Evolutionary conservation across 2,888 invertebrate genomes (phyloP), one percentile per base, ranked within the genome.

Genomic region (Xylophagus ater): DNA sequence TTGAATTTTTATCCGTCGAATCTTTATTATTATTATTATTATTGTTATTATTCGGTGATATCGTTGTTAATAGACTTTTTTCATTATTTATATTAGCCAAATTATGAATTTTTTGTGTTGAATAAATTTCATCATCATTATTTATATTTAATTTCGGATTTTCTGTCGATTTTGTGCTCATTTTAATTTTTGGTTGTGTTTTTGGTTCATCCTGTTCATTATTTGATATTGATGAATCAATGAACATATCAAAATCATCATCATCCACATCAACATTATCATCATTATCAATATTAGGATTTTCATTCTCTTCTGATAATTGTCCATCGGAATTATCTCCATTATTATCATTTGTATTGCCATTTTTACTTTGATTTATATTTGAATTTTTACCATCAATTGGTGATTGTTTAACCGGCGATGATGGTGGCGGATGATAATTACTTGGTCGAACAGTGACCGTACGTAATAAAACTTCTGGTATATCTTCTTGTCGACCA

Each of bases 401-500:
- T 5, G 31, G 10, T 5, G 55, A 48, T 3, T 54, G 42, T 21
- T 57, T 55, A 12, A 58, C 53, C 1, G 61, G 57, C n/a, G n/a
- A n/a, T 2, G 59, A 56, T 3, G 58, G 57, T 2, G 61, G 60
- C 1, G 59, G 56, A 26, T 57, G 54, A 40, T 57, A 53, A 6
- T 46, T 45, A 12, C 53, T 58, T 2, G 71, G 69, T 12, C 66
- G 60, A 2, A 75, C 72, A 2, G 81, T 79, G 23, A 78, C 78
- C 1, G 78, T 75, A 43, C 78, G 70, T 17, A 84, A 62, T 1
- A 86, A 64, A 29, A 85, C 81, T 46, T 84, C 84, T 0, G 85
- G 81, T 37, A 86, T 79, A 51, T 83, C 82, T 48, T 84, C 82
- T 51, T 83, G 84, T 20, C 84, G 70, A 0, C 88, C 88, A 57